A percentile compares a stretch with the other conserved stretches of the same genome.
phyloP scores from a whole-genome alignment of 2,797 vertebrate species.

The Sarcoramphus papa region DNA sequence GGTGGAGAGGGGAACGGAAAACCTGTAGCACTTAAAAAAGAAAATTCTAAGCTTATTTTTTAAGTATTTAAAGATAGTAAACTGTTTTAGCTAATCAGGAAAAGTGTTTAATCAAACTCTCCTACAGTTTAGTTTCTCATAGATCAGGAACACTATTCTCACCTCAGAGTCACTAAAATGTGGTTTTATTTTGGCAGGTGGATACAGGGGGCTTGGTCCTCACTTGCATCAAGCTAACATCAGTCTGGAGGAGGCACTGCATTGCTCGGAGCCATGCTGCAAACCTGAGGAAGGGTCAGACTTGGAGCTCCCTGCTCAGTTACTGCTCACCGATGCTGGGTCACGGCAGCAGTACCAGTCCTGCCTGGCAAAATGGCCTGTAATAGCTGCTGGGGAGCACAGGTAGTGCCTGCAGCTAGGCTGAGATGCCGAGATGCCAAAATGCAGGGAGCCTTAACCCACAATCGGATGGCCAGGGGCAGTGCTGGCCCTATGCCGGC shows the following conservation, averaged over 20 bases:
- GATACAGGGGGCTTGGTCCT: not conserved
- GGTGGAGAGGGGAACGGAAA: not conserved
- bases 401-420: not conserved
- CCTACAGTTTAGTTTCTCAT: not conserved
- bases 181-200: not conserved
- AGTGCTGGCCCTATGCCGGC: accelerated
- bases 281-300: not conserved
- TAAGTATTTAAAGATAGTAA: not conserved
- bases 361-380: not conserved
- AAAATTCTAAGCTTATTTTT: not conserved
- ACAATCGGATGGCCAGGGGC: not conserved
- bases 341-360: accelerated
- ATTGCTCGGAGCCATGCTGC: accelerated
- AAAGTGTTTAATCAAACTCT: not conserved
- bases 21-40: not conserved
- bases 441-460: not conserved
- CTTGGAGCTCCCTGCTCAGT: not conserved
- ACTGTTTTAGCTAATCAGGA: not conserved
- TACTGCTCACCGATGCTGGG: not conserved
- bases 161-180: not conserved
- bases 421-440: not conserved
- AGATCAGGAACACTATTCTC: not conserved
- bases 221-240: not conserved
- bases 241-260: not conserved
- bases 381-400: not conserved